A percentile compares a stretch with the other conserved stretches of the same genome.
phyloP scores from a whole-genome alignment of 2,888 invertebrate species.

The Synergus japonicus region DNA sequence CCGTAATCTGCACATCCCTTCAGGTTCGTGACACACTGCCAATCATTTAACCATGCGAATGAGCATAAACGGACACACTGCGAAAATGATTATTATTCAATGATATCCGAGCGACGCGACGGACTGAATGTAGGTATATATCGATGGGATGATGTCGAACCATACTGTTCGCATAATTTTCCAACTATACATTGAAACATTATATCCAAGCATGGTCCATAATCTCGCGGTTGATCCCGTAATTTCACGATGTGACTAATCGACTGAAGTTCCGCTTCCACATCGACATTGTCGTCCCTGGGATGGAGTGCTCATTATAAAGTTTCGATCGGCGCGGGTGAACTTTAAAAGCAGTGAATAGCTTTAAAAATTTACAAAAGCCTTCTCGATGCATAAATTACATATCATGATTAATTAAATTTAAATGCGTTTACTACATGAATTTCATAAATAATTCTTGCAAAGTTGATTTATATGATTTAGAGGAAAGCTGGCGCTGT shows the following conservation, averaged over 20 bases:
- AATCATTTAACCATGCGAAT: conserved; percentile 43
- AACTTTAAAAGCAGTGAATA: background rate
- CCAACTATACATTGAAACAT: conserved; percentile 45
- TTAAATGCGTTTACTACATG: background rate
- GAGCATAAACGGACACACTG: conserved; percentile 52
- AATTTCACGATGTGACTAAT: conserved; percentile 37
- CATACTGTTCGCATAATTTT: conserved; percentile 57
- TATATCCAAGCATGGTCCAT: conserved; percentile 31
- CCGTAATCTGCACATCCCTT: background rate
- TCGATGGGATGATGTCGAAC: conserved; percentile 46
- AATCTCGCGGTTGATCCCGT: conserved; percentile 30
- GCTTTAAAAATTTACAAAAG: background rate
- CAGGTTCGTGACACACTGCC: background rate
- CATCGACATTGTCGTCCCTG: conserved; percentile 18
- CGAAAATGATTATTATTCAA: conserved; percentile 54
- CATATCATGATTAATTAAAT: background rate
- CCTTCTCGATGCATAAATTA: background rate
- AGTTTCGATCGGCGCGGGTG: background rate
- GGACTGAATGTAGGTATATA: background rate
- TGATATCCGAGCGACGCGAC: conserved; percentile 6
- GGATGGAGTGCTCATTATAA: conserved; percentile 20
- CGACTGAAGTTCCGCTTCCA: conserved; percentile 29
- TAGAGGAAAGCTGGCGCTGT: too few relatives aligned
- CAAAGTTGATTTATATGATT: too few relatives aligned
- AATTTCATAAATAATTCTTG: too few relatives aligned